phyloP scores from a whole-genome alignment of 1,140 invertebrate species.

The Matsumurasca onukii region DNA sequence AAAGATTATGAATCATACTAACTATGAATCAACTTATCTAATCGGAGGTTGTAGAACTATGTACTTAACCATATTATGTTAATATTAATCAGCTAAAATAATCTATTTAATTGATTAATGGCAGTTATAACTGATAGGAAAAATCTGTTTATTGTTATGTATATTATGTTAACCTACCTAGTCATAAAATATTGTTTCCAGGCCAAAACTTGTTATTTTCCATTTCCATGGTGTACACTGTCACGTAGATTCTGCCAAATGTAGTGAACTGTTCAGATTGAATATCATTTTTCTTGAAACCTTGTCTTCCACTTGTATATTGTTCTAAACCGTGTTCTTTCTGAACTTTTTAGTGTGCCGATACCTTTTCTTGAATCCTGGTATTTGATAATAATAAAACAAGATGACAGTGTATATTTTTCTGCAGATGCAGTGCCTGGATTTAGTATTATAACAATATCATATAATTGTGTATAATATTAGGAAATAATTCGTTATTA shows the following conservation, averaged over 20 bases:
- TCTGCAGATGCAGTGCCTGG: background rate
- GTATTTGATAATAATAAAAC: background rate
- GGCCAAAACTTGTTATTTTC: background rate
- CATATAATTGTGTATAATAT: slow-evolving; percentile 23
- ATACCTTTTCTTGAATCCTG: background rate
- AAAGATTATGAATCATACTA: background rate
- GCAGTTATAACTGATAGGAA: background rate
- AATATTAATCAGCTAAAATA: background rate
- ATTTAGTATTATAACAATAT: slow-evolving; percentile 8
- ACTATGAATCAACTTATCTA: background rate
- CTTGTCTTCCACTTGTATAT: slow-evolving; percentile 2
- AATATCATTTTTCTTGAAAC: background rate
- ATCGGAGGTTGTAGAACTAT: slow-evolving; percentile 5
- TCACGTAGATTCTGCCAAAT: no score
- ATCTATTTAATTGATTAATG: background rate
- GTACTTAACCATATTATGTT: slow-evolving; percentile 14
- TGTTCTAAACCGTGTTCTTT: background rate
- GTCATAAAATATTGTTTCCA: background rate
- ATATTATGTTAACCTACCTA: slow-evolving; percentile 20
- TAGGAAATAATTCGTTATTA: slow-evolving; percentile 11
- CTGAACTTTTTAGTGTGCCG: background rate
- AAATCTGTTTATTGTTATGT: slow-evolving; percentile 12
- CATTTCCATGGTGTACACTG: no score
- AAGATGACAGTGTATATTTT: background rate
- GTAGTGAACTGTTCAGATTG: no score